Evolutionary conservation across 2,888 invertebrate genomes (phyloP).

Genomic region (Criorhina ranunculi): DNA sequence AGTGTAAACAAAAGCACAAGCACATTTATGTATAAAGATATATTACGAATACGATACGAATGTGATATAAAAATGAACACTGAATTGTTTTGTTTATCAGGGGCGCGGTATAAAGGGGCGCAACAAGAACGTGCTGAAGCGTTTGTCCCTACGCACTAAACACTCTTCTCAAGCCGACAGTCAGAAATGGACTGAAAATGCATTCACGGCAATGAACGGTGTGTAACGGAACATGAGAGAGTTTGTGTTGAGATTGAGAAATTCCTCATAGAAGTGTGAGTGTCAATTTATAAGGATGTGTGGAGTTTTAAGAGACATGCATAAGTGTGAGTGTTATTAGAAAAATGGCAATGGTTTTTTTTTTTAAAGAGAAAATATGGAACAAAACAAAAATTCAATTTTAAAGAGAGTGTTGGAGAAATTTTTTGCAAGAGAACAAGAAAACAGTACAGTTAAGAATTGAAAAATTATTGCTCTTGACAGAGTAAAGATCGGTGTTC

Average conservation of each 20-base stretch:
- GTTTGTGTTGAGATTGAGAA: conserved; percentile 37
- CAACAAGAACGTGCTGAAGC: conserved; percentile 63
- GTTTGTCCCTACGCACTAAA: conserved; percentile 50
- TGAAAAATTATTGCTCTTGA: too few species aligned
- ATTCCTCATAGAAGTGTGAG: conserved; percentile 20
- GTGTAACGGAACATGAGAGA: conserved; percentile 67
- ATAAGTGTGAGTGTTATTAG: conserved; percentile 13
- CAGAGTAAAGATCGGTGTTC: too few species aligned
- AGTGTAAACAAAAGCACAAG: conserved; percentile 71
- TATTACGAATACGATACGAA: conserved; percentile 25
- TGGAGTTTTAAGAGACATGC: conserved; percentile 26
- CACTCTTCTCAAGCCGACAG: conserved; percentile 68
- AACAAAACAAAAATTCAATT: conserved; percentile 4
- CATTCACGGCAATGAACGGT: conserved; percentile 52
- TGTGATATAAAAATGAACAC: conserved; percentile 38
- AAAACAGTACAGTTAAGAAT: not conserved
- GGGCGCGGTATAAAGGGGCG: conserved; percentile 67
- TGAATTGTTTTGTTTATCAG: conserved; percentile 65
- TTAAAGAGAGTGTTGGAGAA: not conserved
- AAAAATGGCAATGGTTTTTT: not conserved
- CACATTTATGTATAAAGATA: conserved; percentile 35
- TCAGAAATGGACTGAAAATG: conserved; percentile 73
- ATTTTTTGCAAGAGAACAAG: conserved; percentile 1
- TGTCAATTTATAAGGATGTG: not conserved
- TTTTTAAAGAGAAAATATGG: conserved; percentile 26